phyloP scores from a whole-genome alignment of 1,140 invertebrate species.

The Zaprionus inermis region DNA sequence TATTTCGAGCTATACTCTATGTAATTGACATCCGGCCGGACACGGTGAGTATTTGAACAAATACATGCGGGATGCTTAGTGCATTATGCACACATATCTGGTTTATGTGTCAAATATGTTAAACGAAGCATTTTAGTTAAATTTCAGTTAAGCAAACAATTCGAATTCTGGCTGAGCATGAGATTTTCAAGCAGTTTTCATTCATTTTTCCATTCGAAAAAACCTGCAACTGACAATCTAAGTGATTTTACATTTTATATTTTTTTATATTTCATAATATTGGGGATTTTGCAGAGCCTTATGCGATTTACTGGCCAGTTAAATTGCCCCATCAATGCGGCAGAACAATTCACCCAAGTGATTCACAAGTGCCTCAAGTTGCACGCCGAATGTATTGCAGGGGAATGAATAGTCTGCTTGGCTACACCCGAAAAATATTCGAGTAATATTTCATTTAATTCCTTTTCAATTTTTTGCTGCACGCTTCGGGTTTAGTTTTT shows the following conservation, averaged over 20 bases:
- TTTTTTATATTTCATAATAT: too few species aligned
- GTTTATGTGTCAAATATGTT: not conserved
- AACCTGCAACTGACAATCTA: not conserved
- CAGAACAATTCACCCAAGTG: not conserved
- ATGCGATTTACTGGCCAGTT: not conserved
- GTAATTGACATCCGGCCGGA: slow-evolving; percentile 14
- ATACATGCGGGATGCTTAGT: not conserved
- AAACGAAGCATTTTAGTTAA: not conserved
- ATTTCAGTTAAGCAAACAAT: not conserved
- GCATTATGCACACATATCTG: not conserved
- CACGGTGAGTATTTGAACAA: not conserved
- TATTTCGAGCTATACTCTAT: slow-evolving; percentile 16
- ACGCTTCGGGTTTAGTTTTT: slow-evolving; percentile 35
- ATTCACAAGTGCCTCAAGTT: not conserved
- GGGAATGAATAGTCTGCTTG: slow-evolving; percentile 8
- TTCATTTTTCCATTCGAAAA: not conserved
- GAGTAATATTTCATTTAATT: slow-evolving; percentile 11
- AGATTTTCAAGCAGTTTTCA: not conserved
- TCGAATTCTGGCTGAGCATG: not conserved
- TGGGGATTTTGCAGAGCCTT: too few species aligned
- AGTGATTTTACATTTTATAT: not conserved
- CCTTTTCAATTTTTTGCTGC: slow-evolving; percentile 27
- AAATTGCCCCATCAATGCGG: slow-evolving; percentile 1
- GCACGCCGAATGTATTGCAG: not conserved
- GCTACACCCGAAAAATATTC: slow-evolving; percentile 4